These are phyloP conservation scores for Cryptotis parvus DNA, from an alignment of 2,113 vertebrate genomes.

Conservation along the genomic window DNA sequence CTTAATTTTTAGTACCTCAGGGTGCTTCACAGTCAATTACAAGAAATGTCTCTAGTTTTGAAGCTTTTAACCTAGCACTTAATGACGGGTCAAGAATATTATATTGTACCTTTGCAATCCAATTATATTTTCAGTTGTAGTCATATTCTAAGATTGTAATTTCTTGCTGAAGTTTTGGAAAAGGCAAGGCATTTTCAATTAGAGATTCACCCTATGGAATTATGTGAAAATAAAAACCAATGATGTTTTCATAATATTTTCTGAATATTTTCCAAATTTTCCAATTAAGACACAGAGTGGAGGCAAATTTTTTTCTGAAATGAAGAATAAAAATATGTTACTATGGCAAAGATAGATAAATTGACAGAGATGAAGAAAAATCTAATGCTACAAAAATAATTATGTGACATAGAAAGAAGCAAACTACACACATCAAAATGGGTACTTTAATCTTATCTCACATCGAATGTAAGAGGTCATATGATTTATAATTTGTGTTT, in stretches of 20 bases:
- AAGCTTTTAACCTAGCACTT: conserved; percentile 62
- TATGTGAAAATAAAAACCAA: conserved; percentile 34
- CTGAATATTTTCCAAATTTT: conserved; percentile 51
- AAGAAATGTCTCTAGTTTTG: conserved; percentile 12
- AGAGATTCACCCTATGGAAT: conserved; percentile 30
- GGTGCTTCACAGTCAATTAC: conserved; percentile 54
- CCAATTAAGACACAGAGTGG: background rate
- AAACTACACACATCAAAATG: background rate
- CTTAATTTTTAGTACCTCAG: conserved; percentile 54
- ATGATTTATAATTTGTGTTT: background rate
- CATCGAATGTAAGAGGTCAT: background rate
- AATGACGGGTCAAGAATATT: conserved; percentile 44
- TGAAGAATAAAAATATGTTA: conserved; percentile 20
- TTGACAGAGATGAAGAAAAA: background rate
- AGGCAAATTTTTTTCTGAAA: conserved; percentile 34
- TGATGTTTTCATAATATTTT: conserved; percentile 40
- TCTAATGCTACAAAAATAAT: background rate
- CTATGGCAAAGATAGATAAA: background rate
- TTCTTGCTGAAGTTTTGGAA: conserved; percentile 55
- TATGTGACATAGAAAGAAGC: background rate
- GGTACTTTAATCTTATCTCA: background rate
- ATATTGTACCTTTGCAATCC: conserved; percentile 35
- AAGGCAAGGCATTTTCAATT: conserved; percentile 41
- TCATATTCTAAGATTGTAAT: conserved; percentile 33
- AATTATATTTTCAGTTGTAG: conserved; percentile 55